Evolutionary conservation across 1,140 invertebrate species (phyloP).

Genomic region (Drosophila kikkawai): DNA sequence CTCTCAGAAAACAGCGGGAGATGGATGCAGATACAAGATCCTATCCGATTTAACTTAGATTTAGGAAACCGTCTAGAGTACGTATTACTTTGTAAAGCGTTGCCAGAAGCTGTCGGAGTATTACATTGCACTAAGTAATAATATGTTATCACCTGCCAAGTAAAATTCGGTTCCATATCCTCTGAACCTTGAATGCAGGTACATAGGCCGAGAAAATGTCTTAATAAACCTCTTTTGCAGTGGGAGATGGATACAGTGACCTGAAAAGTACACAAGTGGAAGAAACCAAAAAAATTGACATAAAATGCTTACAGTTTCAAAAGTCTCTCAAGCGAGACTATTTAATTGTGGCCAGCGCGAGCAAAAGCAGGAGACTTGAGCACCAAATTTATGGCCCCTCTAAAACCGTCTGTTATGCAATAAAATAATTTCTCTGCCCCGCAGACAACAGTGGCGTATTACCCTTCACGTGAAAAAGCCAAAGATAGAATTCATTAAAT

Average conservation of each 20-base stretch:
- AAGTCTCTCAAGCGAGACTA: constrained; percentile 68
- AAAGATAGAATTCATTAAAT: constrained; percentile 67
- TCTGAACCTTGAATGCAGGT: no score
- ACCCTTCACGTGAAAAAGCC: constrained; percentile 22
- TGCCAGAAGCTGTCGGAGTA: no score
- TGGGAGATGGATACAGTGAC: constrained; percentile 9
- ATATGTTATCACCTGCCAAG: not conserved
- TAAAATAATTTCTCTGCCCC: constrained; percentile 71
- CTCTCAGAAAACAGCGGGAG: not conserved
- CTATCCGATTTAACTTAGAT: no score
- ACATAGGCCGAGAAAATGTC: constrained; percentile 5
- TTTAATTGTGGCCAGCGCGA: constrained; percentile 68
- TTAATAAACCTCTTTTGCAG: not conserved
- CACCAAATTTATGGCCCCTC: constrained; percentile 72
- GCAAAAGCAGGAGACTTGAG: constrained; percentile 56
- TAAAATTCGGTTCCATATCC: not conserved
- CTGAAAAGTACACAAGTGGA: constrained; percentile 12
- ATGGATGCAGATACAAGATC: not conserved
- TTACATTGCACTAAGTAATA: not conserved
- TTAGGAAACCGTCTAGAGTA: no score
- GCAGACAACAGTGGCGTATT: not conserved
- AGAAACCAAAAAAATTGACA: constrained; percentile 44
- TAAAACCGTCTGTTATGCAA: constrained; percentile 76
- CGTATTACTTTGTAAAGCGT: no score
- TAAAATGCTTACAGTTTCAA: constrained; percentile 77